These are phyloP conservation scores for Thelaira solivaga DNA, from an alignment of 2,888 invertebrate species.

Conservation along the genomic window DNA sequence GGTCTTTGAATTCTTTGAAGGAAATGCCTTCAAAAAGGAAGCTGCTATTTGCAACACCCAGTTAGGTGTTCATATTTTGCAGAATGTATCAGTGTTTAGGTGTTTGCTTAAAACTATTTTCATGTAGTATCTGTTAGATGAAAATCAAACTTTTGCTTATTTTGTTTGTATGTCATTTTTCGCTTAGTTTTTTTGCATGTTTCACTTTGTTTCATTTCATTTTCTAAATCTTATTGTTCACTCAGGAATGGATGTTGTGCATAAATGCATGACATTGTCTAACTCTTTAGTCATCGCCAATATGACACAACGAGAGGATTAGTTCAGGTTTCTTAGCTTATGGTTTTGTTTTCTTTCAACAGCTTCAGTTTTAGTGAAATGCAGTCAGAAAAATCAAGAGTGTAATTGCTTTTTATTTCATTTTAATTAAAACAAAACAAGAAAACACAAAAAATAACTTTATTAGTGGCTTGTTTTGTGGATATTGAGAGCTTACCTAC, in stretches of 20 bases:
- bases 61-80: no score
- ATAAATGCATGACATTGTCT: not conserved
- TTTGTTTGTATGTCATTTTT: not conserved
- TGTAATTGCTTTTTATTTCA: conserved; percentile 20
- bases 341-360: not conserved
- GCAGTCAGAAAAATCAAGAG: not conserved
- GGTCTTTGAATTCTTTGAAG: no score
- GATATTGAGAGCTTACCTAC: not conserved
- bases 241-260: conserved; percentile 32
- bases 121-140: no score
- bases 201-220: not conserved
- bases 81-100: no score
- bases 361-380: not conserved
- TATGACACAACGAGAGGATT: conserved; percentile 44
- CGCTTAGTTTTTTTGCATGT: conserved; percentile 24
- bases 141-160: no score
- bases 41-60: no score
- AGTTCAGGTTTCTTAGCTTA: conserved; percentile 23
- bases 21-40: no score
- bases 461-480: conserved; percentile 17
- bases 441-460: not conserved
- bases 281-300: conserved; percentile 26
- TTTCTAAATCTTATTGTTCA: not conserved
- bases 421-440: not conserved
- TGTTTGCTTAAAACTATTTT: no score